Conservation (phyloP, 2,888 invertebrate genomes). For the Campoplex nolae region DNA sequence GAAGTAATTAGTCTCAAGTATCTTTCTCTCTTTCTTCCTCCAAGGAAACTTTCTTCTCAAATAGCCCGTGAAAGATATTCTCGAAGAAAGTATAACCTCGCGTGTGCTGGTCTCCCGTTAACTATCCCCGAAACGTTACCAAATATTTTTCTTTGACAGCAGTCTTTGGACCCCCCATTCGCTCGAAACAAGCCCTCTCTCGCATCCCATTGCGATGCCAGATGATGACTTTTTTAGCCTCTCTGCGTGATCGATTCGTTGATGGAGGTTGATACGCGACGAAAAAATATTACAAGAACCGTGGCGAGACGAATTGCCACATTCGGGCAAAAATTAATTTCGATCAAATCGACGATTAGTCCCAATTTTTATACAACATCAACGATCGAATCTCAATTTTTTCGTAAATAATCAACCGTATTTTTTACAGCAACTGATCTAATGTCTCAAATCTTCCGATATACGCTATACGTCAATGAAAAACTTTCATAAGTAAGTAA, state of each 20-base stretch:
- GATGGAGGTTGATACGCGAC: constrained; percentile 7
- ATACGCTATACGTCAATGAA: background rate
- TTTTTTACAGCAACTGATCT: background rate
- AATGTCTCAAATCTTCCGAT: background rate
- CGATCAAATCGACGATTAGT: background rate
- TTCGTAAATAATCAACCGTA: background rate
- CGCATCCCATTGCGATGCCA: constrained; percentile 35
- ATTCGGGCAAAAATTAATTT: background rate
- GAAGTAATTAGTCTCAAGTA: constrained; percentile 67
- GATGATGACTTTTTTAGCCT: constrained; percentile 17
- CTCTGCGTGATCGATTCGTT: background rate
- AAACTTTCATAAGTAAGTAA: background rate
- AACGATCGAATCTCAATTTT: background rate
- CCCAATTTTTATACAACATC: background rate
- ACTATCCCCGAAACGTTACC: constrained; percentile 36
- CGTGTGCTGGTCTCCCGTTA: constrained; percentile 31
- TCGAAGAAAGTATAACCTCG: no score
- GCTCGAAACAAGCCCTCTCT: background rate
- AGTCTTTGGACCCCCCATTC: background rate
- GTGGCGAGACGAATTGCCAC: background rate
- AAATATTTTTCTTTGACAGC: constrained; percentile 47
- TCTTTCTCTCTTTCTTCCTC: constrained; percentile 8
- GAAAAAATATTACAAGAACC: background rate
- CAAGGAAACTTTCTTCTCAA: constrained; percentile 39
- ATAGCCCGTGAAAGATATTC: constrained; percentile 10